Base-by-base conservation (phyloP, 2,797 vertebrate genomes). In the Rhinogobio ventralis region DNA sequence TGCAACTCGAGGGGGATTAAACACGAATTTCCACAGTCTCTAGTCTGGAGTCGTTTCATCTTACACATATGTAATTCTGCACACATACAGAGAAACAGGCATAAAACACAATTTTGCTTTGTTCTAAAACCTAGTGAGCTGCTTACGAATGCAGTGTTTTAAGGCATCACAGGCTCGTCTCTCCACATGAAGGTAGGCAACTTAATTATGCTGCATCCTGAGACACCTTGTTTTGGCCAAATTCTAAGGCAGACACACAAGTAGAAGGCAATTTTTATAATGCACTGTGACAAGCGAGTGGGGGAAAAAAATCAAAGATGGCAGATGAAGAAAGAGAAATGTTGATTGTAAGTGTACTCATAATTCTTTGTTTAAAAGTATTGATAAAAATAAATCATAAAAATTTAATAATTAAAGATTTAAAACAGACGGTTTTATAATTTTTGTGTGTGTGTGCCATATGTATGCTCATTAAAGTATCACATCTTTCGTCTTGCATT, bases 1-100 rank as follows among this genome's bases (percentile, higher is more conserved):
- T 84, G 82, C 74, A 77, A 84, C 82, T 77, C 25, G 49, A 55
- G 49, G 46, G 73, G 73, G 49, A 76, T 76, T 83, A 83, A 76
- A 76, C 46, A 76, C 17, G 1, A 30, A 75, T 83, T 83, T 83
- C 60, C 30, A 75, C 60, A 30, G 25, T 83, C 46, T 83, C 57
- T 51, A 45, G 7, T 64, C 55, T 75, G 71, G 28, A 66, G 19
- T 75, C 0, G 23, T 83, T 76, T 76, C 25, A 84, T 77, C 62
- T 69, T 13, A 36, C 33, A 74, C 64, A 68, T 68, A 33, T 57
- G 49, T 64, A 77, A 69, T 77, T 69, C 25, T 28, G n/a, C 60
- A 42, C 82, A 67, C 81, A 42, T 25, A 73, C 39, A 72, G 36
- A 72, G 51, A 82, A 69, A 80, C 14, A 14, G 8, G 20, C 42